Conservation (phyloP, 2,113 vertebrate genomes). For the Rattus norvegicus region DNA sequence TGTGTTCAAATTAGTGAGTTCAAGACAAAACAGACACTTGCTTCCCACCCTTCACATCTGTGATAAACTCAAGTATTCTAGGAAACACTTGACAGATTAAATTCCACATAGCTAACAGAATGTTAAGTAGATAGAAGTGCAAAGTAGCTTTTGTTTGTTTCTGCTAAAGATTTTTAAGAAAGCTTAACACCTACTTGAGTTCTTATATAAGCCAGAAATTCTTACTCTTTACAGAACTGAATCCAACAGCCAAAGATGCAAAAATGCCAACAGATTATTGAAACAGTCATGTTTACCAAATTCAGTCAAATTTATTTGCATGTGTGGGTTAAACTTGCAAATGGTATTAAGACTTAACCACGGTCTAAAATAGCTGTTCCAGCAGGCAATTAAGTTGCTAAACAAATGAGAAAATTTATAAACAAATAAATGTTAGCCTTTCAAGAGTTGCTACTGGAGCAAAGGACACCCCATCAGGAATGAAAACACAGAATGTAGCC, state of each 20-base stretch:
- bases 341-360: conserved; percentile 36
- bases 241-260: conserved; percentile 30
- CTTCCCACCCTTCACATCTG: background rate
- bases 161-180: background rate
- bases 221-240: conserved; percentile 13
- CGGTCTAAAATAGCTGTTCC: conserved; percentile 31
- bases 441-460: conserved; percentile 26
- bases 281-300: conserved; percentile 32
- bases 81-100: background rate
- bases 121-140: background rate
- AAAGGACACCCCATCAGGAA: background rate
- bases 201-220: background rate
- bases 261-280: conserved; percentile 1
- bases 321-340: conserved; percentile 32
- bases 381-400: conserved; percentile 32
- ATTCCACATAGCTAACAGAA: conserved; percentile 26
- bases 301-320: conserved; percentile 48
- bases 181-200: background rate
- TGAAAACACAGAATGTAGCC: conserved; percentile 13
- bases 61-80: conserved; percentile 12
- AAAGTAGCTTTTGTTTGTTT: conserved; percentile 23
- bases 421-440: conserved; percentile 51
- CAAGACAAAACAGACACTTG: background rate
- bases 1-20: background rate
- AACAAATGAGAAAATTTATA: conserved; percentile 61